These are phyloP conservation scores for Cephus pulcher DNA, from an alignment of 2,888 invertebrate genomes.

Conservation along the genomic window DNA sequence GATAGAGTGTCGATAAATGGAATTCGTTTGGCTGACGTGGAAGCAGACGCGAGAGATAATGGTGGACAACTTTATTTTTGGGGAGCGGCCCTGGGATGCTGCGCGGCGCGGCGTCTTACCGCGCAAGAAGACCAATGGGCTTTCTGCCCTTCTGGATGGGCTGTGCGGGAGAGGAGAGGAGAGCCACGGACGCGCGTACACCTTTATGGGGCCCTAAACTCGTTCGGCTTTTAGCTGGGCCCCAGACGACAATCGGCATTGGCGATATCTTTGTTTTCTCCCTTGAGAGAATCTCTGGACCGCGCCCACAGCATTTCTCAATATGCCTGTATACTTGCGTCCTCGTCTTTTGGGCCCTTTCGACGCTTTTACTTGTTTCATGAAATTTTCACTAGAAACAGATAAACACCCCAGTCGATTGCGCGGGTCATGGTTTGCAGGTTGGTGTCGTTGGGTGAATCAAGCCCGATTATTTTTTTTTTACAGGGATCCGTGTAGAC, in stretches of 20 bases:
- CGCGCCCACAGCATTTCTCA: too few relatives aligned
- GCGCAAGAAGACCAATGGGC: conserved; percentile 8
- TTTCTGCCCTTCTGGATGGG: background rate
- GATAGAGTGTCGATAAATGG: conserved; percentile 41
- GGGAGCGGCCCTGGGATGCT: conserved; percentile 10
- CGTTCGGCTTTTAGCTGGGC: conserved; percentile 8
- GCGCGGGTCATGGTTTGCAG: too few relatives aligned
- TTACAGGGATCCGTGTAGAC: too few relatives aligned
- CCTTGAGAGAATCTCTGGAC: too few relatives aligned
- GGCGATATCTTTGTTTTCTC: too few relatives aligned
- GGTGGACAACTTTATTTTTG: conserved; percentile 9
- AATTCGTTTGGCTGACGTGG: conserved; percentile 28
- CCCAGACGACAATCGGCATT: background rate
- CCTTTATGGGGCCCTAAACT: conserved; percentile 12
- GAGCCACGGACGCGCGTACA: conserved; percentile 1
- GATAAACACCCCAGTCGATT: too few relatives aligned
- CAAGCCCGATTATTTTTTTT: too few relatives aligned
- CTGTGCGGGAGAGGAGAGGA: background rate
- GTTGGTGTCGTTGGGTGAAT: too few relatives aligned
- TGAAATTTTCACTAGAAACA: too few relatives aligned
- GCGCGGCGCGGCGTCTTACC: background rate
- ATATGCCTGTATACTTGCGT: too few relatives aligned
- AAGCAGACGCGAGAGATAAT: conserved; percentile 20
- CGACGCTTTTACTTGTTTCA: too few relatives aligned
- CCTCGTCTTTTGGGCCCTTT: too few relatives aligned